Percentiles rank a stretch among this genome's conserved stretches.
These are phyloP conservation scores for Apomyelois bistriatella DNA, from an alignment of 2,888 invertebrate genomes.

Conservation along the genomic window DNA sequence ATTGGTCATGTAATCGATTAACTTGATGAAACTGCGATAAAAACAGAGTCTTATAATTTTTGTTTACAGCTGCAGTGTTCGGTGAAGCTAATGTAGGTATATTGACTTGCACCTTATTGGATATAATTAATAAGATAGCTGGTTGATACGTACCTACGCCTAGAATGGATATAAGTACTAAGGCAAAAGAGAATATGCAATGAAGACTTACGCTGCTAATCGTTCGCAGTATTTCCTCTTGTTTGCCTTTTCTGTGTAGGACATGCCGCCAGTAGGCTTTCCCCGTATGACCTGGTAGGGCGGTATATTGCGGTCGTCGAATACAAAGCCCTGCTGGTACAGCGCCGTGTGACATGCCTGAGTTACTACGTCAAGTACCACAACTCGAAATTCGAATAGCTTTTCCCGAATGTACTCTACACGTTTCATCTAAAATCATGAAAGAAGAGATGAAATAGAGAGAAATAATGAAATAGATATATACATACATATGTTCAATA, in stretches of 20 bases:
- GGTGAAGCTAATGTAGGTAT: no score
- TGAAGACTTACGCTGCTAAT: constrained; percentile 83
- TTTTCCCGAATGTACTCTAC: constrained; percentile 57
- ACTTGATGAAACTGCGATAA: constrained; percentile 82
- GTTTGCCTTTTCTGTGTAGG: constrained; percentile 92
- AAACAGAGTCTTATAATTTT: background rate
- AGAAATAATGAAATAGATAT: no score
- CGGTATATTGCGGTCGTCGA: constrained; percentile 83
- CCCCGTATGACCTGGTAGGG: constrained; percentile 75
- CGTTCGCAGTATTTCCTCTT: constrained; percentile 90
- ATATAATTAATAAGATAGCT: no score
- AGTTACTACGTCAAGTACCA: constrained; percentile 65
- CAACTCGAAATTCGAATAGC: constrained; percentile 52
- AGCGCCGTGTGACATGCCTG: constrained; percentile 88
- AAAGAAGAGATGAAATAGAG: background rate
- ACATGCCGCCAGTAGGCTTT: constrained; percentile 85
- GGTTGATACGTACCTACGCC: no score
- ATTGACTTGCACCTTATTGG: no score
- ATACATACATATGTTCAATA: no score
- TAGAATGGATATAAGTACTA: no score
- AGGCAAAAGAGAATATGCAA: background rate
- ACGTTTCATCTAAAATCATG: constrained; percentile 64
- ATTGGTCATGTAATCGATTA: constrained; percentile 85
- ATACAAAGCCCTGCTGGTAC: constrained; percentile 86
- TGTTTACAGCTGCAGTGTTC: no score